These are phyloP conservation scores for Mirounga angustirostris DNA, from an alignment of 2,113 vertebrate genomes.

Conservation along the genomic window DNA sequence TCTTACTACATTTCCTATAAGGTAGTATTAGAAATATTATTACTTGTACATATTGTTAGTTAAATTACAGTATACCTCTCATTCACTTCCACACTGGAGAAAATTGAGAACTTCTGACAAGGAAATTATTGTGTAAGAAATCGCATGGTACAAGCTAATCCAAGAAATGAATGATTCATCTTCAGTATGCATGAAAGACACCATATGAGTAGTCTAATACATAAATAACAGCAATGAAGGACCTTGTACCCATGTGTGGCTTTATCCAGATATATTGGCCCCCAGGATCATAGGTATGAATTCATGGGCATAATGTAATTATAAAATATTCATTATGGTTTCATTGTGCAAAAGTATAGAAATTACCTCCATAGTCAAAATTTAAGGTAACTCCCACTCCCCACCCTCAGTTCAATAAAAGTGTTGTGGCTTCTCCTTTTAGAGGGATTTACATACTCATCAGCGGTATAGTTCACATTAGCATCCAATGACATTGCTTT, in stretches of 20 bases:
- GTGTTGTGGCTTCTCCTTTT: constrained; percentile 84
- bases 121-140: constrained; percentile 71
- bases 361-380: constrained; percentile 61
- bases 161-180: constrained; percentile 75
- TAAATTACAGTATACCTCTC: constrained; percentile 75
- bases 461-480: constrained; percentile 96
- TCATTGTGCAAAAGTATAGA: constrained; percentile 67
- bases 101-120: constrained; percentile 72
- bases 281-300: constrained; percentile 53
- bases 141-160: constrained; percentile 51
- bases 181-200: constrained; percentile 61
- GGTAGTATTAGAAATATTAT: constrained; percentile 54
- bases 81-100: constrained; percentile 56
- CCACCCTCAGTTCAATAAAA: constrained; percentile 80
- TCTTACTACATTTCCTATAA: constrained; percentile 63
- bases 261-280: constrained; percentile 54
- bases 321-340: constrained; percentile 79
- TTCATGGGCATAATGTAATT: constrained; percentile 74
- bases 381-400: constrained; percentile 73
- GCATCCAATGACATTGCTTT: constrained; percentile 95
- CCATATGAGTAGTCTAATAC: constrained; percentile 68
- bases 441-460: constrained; percentile 92
- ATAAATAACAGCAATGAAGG: constrained; percentile 74
- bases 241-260: constrained; percentile 42
- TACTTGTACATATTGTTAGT: constrained; percentile 66